Evolutionary conservation across 2,888 invertebrate genomes (phyloP).

Genomic region (Spicauda simplicius): DNA sequence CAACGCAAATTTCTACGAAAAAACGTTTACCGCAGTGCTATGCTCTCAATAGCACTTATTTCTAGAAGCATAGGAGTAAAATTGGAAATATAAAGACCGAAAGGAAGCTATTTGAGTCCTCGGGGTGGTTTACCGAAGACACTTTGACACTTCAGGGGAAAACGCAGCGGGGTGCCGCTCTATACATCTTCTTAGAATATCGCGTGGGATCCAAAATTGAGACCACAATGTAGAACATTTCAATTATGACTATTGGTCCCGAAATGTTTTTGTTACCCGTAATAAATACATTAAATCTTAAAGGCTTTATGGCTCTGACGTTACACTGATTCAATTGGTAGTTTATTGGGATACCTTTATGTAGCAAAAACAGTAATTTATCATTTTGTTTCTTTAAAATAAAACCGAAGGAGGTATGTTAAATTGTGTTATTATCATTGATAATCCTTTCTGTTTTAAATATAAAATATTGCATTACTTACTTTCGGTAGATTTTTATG

Average conservation of each 20-base stretch:
- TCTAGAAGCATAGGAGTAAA: conserved; percentile 19
- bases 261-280: conserved; percentile 17
- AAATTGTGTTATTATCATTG: too few species aligned
- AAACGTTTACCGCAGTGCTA: conserved; percentile 2
- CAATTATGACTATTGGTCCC: conserved; percentile 58
- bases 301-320: conserved; percentile 10
- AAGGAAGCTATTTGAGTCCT: conserved; percentile 46
- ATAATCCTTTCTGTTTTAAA: too few species aligned
- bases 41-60: conserved; percentile 20
- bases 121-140: conserved; percentile 72
- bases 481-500: too few species aligned
- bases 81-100: conserved; percentile 35
- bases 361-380: conserved; percentile 13
- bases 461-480: too few species aligned
- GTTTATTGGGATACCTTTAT: conserved; percentile 18
- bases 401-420: not conserved
- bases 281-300: conserved; percentile 28
- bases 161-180: conserved; percentile 73
- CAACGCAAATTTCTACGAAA: conserved; percentile 57
- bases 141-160: conserved; percentile 83
- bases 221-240: conserved; percentile 67
- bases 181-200: conserved; percentile 76
- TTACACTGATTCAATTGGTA: conserved; percentile 10
- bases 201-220: conserved; percentile 72
- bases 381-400: not conserved